These are phyloP conservation scores for Geopemphigus sp. DNA, from an alignment of 1,140 invertebrate genomes.

Conservation along the genomic window DNA sequence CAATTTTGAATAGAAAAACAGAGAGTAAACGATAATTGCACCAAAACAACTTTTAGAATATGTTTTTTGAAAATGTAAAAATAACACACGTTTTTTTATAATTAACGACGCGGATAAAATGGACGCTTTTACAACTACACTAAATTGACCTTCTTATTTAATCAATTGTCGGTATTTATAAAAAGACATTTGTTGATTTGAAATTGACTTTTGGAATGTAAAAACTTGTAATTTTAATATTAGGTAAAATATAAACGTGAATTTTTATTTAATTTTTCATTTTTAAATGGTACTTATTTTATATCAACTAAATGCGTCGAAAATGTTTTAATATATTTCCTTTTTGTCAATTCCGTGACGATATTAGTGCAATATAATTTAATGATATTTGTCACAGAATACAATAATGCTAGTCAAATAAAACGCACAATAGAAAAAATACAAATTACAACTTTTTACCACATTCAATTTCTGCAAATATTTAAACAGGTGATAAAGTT, in stretches of 20 bases:
- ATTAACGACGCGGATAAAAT: no score
- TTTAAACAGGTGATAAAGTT: not conserved
- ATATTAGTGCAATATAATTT: no score
- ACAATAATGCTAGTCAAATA: not conserved
- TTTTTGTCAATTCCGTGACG: not conserved
- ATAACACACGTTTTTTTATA: no score
- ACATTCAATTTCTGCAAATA: not conserved
- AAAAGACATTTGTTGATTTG: not conserved
- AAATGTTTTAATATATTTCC: not conserved
- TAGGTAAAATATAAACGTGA: not conserved
- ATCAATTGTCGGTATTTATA: not conserved
- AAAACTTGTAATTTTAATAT: not conserved
- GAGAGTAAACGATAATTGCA: no score
- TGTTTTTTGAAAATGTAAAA: no score
- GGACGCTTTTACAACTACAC: not conserved
- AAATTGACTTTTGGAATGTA: not conserved
- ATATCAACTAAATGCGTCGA: not conserved
- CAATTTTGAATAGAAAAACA: no score
- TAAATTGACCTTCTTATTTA: not conserved
- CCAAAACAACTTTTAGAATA: no score
- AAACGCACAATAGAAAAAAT: not conserved
- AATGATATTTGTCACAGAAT: no score
- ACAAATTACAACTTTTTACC: not conserved
- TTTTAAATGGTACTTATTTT: not conserved
- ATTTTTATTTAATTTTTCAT: not conserved